Conservation (phyloP, 2,888 invertebrate species). For the Tanaodytes sp. region DNA sequence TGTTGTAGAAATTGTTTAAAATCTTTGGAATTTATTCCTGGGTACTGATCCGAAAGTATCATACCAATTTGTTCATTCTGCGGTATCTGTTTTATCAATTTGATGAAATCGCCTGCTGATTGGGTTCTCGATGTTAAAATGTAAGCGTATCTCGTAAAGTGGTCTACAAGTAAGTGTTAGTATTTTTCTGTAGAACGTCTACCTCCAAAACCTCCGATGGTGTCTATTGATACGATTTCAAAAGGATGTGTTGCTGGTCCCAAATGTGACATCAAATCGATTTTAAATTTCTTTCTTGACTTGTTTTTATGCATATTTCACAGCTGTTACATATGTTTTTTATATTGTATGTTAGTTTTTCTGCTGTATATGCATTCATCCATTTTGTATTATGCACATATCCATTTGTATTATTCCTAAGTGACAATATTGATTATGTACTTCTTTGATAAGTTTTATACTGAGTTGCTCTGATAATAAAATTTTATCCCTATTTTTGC, state of each 20-base stretch:
- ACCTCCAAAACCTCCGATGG: conserved; percentile 46
- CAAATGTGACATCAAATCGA: conserved; percentile 49
- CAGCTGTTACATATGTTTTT: conserved; percentile 8
- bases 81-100: neutral
- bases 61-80: conserved; percentile 8
- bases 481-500: too few species aligned
- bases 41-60: conserved; percentile 20
- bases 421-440: too few species aligned
- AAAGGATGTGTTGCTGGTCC: conserved; percentile 49
- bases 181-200: conserved; percentile 17
- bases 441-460: too few species aligned
- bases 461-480: too few species aligned
- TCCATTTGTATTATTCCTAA: neutral
- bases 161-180: conserved; percentile 9
- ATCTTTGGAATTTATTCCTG: conserved; percentile 21
- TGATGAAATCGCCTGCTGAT: conserved; percentile 8
- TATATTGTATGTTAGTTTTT: conserved; percentile 12
- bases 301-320: conserved; percentile 54
- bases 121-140: conserved; percentile 15
- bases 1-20: conserved; percentile 22
- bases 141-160: conserved; percentile 11
- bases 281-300: conserved; percentile 49
- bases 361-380: conserved; percentile 15
- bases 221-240: conserved; percentile 55
- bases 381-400: neutral